Evolutionary conservation across 2,113 vertebrate species (phyloP).

Genomic region (Oryzias javanicus): DNA sequence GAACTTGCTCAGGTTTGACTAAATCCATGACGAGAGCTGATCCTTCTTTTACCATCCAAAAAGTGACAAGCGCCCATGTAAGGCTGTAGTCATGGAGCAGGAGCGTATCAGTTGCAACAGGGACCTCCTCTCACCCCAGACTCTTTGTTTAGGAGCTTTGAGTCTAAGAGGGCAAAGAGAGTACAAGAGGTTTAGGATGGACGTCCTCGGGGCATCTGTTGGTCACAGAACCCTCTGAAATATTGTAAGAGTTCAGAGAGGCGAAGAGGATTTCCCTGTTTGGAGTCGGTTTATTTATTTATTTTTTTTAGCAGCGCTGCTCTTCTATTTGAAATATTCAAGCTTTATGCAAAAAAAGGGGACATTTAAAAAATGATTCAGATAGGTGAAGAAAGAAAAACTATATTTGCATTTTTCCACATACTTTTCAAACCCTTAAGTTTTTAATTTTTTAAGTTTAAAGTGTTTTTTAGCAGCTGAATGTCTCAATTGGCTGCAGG

Average conservation of each 20-base stretch:
- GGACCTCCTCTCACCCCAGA: slow-evolving; percentile 6
- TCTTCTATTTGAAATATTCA: neutral
- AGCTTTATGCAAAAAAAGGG: neutral
- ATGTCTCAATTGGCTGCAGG: too few species aligned
- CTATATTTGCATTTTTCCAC: too few species aligned
- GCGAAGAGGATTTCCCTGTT: slow-evolving; percentile 36
- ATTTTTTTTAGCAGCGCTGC: slow-evolving; percentile 29
- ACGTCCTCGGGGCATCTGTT: slow-evolving; percentile 41
- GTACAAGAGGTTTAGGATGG: slow-evolving; percentile 43
- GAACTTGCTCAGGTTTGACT: slow-evolving; percentile 41
- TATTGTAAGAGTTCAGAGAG: slow-evolving; percentile 64
- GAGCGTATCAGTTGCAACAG: neutral
- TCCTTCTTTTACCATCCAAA: slow-evolving; percentile 40
- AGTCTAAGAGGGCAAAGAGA: slow-evolving; percentile 44
- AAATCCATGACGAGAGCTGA: slow-evolving; percentile 24
- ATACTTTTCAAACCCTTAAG: too few species aligned
- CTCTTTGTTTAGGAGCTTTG: slow-evolving; percentile 29
- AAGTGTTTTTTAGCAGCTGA: too few species aligned
- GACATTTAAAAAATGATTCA: too few species aligned
- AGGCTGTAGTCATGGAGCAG: slow-evolving; percentile 41
- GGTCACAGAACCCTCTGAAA: slow-evolving; percentile 36
- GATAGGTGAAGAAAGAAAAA: too few species aligned
- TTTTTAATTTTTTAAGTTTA: too few species aligned
- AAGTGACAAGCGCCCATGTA: slow-evolving; percentile 39
- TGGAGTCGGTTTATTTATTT: slow-evolving; percentile 25